These are phyloP conservation scores for Oryzias dopingdopingensis DNA, from an alignment of 2,797 vertebrate species.

Conservation along the genomic window DNA sequence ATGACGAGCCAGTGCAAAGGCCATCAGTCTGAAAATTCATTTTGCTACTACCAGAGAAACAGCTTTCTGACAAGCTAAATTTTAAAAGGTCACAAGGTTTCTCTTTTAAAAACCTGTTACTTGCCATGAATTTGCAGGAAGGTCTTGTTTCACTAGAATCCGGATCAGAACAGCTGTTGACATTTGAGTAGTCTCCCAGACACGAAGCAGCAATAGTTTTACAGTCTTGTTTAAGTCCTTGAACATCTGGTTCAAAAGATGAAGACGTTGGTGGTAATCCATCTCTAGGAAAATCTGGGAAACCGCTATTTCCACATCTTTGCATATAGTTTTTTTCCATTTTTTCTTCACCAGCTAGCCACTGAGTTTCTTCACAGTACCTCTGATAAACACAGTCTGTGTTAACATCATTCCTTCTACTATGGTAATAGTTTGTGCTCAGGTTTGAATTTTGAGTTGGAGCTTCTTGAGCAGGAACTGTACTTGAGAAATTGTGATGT, in stretches of 20 bases:
- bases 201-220: slow-evolving; percentile 50
- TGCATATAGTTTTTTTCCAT: slow-evolving; percentile 47
- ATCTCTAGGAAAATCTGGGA: slow-evolving; percentile 46
- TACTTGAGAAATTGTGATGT: slow-evolving; percentile 54
- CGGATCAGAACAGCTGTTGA: slow-evolving; percentile 74
- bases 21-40: slow-evolving; percentile 19
- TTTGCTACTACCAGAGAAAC: slow-evolving; percentile 33
- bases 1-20: slow-evolving; percentile 21
- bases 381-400: slow-evolving; percentile 63
- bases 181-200: slow-evolving; percentile 72
- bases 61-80: slow-evolving; percentile 46
- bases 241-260: slow-evolving; percentile 50
- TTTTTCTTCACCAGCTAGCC: slow-evolving; percentile 56
- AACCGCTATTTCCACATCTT: slow-evolving; percentile 43
- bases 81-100: slow-evolving; percentile 34
- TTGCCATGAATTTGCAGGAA: slow-evolving; percentile 57
- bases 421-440: slow-evolving; percentile 47
- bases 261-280: slow-evolving; percentile 44
- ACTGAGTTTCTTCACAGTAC: slow-evolving; percentile 51
- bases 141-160: slow-evolving; percentile 54
- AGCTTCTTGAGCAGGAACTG: slow-evolving; percentile 48
- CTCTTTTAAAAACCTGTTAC: slow-evolving; percentile 34
- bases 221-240: slow-evolving; percentile 63
- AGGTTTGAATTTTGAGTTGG: slow-evolving; percentile 52
- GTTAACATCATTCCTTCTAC: slow-evolving; percentile 38